A percentile compares a stretch with the other conserved stretches of the same genome.
phyloP scores from a whole-genome alignment of 1,140 invertebrate species.

The Tetramorium simillimum region DNA sequence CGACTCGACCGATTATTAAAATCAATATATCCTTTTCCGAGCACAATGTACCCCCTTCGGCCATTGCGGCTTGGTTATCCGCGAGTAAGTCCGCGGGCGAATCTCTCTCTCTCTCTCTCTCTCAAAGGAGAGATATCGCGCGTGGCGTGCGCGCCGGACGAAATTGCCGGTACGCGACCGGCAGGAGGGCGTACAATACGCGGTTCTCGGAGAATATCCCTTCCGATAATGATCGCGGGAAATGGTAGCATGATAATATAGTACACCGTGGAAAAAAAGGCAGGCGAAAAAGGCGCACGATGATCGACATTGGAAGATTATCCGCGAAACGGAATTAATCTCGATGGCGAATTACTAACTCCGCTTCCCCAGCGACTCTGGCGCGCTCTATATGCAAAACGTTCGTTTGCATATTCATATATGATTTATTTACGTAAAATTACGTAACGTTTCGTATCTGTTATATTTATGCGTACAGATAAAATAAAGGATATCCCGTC shows the following conservation, averaged over 20 bases:
- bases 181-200: constrained; percentile 25
- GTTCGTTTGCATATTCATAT: constrained; percentile 25
- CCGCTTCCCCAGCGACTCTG: background rate
- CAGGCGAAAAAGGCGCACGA: background rate
- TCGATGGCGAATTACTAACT: constrained; percentile 9
- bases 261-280: background rate
- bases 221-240: constrained; percentile 41
- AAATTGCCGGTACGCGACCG: constrained; percentile 38
- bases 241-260: constrained; percentile 42
- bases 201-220: constrained; percentile 38
- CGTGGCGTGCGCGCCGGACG: background rate
- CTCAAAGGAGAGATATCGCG: background rate
- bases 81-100: constrained; percentile 1
- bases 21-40: constrained; percentile 31
- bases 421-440: constrained; percentile 28
- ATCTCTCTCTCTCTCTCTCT: background rate
- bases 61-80: background rate
- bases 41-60: background rate
- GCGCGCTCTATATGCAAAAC: constrained; percentile 12
- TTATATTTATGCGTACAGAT: background rate
- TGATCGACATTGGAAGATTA: constrained; percentile 38
- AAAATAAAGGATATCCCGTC: background rate
- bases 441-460: background rate
- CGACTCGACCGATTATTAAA: constrained; percentile 50
- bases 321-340: constrained; percentile 33